phyloP scores from a whole-genome alignment of 2,888 invertebrate species.

The Zhengitettix transpicula region DNA sequence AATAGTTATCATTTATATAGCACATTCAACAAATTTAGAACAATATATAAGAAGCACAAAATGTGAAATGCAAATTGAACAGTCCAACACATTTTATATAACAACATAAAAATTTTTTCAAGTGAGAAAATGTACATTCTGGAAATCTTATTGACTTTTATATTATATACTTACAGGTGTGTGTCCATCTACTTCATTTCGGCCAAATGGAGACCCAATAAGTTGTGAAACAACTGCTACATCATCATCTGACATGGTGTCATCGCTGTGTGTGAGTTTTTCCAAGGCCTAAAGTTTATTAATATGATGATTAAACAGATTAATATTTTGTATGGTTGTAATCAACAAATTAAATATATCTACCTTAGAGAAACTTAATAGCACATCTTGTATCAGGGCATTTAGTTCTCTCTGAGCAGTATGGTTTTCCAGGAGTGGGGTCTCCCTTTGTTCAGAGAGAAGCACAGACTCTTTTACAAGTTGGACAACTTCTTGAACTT shows the following conservation, averaged over 20 bases:
- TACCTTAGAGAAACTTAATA: conserved; percentile 26
- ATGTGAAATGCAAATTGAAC: too few relatives aligned
- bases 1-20: too few relatives aligned
- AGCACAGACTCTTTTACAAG: conserved; percentile 42
- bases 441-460: conserved; percentile 47
- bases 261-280: conserved; percentile 50
- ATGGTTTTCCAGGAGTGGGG: conserved; percentile 34
- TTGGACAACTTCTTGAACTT: conserved; percentile 52
- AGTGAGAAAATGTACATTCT: too few relatives aligned
- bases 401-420: conserved; percentile 32
- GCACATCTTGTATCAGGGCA: conserved; percentile 38
- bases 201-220: conserved; percentile 36
- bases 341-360: background rate
- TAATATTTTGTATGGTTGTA: too few relatives aligned
- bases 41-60: too few relatives aligned
- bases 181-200: conserved; percentile 5
- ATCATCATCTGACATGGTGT: conserved; percentile 28
- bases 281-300: conserved; percentile 40
- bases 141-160: background rate
- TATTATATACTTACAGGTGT: conserved; percentile 2
- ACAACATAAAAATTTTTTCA: too few relatives aligned
- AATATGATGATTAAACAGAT: too few relatives aligned
- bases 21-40: too few relatives aligned
- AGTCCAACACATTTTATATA: too few relatives aligned
- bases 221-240: conserved; percentile 41